These are phyloP conservation scores for Laticauda colubrina DNA, from an alignment of 2,113 vertebrate species.

Conservation along the genomic window DNA sequence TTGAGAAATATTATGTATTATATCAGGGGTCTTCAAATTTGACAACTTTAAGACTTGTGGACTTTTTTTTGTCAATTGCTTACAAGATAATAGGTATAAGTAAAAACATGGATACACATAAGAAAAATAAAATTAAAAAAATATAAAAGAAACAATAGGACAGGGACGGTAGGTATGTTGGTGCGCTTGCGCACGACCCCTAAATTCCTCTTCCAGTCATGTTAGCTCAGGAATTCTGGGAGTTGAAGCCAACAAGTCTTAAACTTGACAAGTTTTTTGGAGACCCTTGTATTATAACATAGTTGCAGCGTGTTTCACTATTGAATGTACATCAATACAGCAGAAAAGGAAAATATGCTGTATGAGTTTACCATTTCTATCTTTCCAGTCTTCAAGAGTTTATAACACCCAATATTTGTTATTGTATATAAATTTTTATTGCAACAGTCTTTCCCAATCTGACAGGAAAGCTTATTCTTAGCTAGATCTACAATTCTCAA, in stretches of 20 bases:
- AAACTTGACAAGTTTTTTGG: too few relatives aligned
- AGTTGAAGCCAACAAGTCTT: too few relatives aligned
- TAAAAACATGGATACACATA: too few relatives aligned
- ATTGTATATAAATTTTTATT: background rate
- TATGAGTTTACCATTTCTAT: background rate
- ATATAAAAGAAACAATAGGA: too few relatives aligned
- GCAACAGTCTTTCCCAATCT: background rate
- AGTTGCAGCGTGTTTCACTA: background rate
- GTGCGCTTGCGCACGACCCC: too few relatives aligned
- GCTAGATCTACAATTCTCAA: background rate
- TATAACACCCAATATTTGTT: background rate
- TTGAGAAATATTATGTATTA: background rate
- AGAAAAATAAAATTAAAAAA: too few relatives aligned
- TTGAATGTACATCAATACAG: background rate
- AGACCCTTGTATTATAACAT: background rate
- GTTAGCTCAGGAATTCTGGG: too few relatives aligned
- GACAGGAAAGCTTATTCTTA: background rate
- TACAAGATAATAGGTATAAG: too few relatives aligned
- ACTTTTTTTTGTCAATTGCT: too few relatives aligned
- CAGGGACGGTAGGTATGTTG: too few relatives aligned
- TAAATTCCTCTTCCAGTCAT: too few relatives aligned
- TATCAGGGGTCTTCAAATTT: background rate
- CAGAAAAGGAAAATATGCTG: background rate
- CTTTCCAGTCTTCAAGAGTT: background rate
- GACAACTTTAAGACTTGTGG: too few relatives aligned